phyloP scores from a whole-genome alignment of 2,888 invertebrate species.

The Acrobasis repandana region DNA sequence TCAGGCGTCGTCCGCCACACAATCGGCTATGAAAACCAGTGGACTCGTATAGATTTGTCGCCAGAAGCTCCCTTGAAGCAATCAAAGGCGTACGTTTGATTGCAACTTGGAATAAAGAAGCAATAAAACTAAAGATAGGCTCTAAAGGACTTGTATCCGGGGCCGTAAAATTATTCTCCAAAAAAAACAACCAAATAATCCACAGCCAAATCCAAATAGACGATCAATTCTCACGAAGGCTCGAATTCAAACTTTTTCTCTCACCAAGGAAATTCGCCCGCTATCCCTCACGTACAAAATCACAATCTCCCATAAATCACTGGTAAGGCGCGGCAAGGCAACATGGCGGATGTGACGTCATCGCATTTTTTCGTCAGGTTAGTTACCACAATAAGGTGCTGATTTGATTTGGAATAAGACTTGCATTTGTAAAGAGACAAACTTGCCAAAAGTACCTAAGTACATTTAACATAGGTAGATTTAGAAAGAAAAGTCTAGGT shows the following conservation, averaged over 20 bases:
- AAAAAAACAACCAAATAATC: slow-evolving; percentile 4
- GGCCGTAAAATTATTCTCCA: too few species aligned
- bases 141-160: too few species aligned
- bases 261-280: slow-evolving; percentile 9
- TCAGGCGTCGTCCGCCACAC: too few species aligned
- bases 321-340: slow-evolving; percentile 24
- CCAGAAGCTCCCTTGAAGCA: too few species aligned
- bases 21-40: too few species aligned
- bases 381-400: slow-evolving; percentile 4
- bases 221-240: slow-evolving; percentile 20
- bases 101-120: too few species aligned
- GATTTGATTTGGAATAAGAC: slow-evolving; percentile 6
- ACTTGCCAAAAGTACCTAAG: too few species aligned
- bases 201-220: slow-evolving; percentile 15
- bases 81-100: too few species aligned
- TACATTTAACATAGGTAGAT: too few species aligned
- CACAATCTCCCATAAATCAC: slow-evolving; percentile 27
- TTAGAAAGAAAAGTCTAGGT: too few species aligned
- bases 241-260: slow-evolving; percentile 14
- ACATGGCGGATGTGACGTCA: slow-evolving; percentile 24
- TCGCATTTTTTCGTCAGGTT: slow-evolving; percentile 4
- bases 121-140: too few species aligned
- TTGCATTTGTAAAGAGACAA: background rate
- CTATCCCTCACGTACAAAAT: slow-evolving; percentile 24
- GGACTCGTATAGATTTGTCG: too few species aligned